phyloP scores from a whole-genome alignment of 1,140 invertebrate genomes.

The Euura lappo region DNA sequence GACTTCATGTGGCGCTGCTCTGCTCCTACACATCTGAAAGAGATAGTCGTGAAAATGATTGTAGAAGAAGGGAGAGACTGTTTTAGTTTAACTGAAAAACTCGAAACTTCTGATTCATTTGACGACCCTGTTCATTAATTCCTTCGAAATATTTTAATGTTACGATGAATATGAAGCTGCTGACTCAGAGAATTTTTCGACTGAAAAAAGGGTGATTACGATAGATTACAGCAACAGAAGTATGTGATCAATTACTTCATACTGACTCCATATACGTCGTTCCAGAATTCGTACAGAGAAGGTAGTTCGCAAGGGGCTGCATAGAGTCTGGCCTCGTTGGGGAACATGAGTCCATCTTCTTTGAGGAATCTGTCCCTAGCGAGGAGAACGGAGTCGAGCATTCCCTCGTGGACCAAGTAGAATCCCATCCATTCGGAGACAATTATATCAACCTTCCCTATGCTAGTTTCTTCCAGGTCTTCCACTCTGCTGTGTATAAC shows the following conservation, averaged over 20 bases:
- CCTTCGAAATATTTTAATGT: no score
- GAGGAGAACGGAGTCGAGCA: conserved; percentile 92
- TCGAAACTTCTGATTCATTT: no score
- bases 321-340: conserved; percentile 45
- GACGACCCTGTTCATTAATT: no score
- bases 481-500: conserved; percentile 84
- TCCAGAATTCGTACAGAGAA: conserved; percentile 81
- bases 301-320: conserved; percentile 73
- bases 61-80: conserved; percentile 66
- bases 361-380: conserved; percentile 90
- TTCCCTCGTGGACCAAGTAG: conserved; percentile 97
- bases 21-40: conserved; percentile 43
- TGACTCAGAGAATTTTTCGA: conserved; percentile 76
- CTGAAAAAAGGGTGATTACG: conserved; percentile 69
- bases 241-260: conserved; percentile 87
- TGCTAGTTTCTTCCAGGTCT: conserved; percentile 72
- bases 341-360: conserved; percentile 70
- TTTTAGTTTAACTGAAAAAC: no score
- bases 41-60: conserved; percentile 53
- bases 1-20: conserved; percentile 41
- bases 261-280: conserved; percentile 92
- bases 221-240: conserved; percentile 47
- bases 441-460: conserved; percentile 91
- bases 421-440: conserved; percentile 99
- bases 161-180: conserved; percentile 60